Evolutionary conservation across 2,888 invertebrate species (phyloP), one percentile per base, ranked within the genome.

Genomic region (Acanthosepion pharaonis): DNA sequence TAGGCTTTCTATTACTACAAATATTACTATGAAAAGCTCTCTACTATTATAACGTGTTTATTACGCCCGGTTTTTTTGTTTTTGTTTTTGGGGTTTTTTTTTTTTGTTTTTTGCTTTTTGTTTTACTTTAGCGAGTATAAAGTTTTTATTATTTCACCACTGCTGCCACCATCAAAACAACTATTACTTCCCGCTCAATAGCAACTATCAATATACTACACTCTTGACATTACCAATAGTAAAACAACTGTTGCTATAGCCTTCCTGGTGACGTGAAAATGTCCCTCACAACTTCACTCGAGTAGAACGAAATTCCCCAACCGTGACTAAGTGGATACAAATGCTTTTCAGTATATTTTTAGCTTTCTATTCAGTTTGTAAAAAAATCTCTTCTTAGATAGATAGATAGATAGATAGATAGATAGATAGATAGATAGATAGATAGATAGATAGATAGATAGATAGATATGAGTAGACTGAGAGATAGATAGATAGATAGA

Each of bases 251-350:
- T 78, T 78, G 78, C 78, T 78, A 78, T 78, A 78, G 78, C 78
- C 6, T 78, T 33, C 78, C n/a, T 78, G n/a, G 33, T 78, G 78
- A 78, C 78, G 78, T 78, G 78, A 78, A 8, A 78, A n/a, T 78
- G 78, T 78, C 78, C 78, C 78, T 78, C 78, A 78, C 78, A 78
- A 28, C 9, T n/a, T n/a, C 78, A 78, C 9, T 33, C 78, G 11
- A 11, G 78, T 15, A 33, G 78, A 78, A 78, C 78, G n/a, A 33
- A 78, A 33, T 78, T 78, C n/a, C n/a, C 78, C 78, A 78, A 78
- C 78, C 78, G 78, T 78, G 78, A 78, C 78, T 78, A 78, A 78
- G 78, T 78, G 78, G 78, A 78, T 33, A 33, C n/a, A 78, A 64
- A 78, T 78, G n/a, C 78, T 78, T n/a, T 78, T n/a, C 33, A 9